phyloP scores from a whole-genome alignment of 2,797 vertebrate species.

The Spinus olivaceus region DNA sequence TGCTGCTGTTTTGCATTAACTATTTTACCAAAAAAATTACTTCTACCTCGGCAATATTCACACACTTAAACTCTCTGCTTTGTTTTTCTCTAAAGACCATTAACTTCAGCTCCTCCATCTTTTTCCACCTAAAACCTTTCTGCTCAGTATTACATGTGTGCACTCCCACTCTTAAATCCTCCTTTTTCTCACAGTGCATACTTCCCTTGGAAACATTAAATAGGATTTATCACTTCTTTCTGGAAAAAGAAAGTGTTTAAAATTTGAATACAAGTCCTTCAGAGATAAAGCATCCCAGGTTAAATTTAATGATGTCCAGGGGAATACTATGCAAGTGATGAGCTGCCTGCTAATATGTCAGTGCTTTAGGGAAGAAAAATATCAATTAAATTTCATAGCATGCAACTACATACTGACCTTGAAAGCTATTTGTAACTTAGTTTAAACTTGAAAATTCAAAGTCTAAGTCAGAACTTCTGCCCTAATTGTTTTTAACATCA shows the following conservation, averaged over 20 bases:
- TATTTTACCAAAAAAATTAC: background rate
- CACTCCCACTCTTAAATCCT: background rate
- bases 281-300: slow-evolving; percentile 56
- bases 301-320: slow-evolving; percentile 59
- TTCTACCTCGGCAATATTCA: background rate
- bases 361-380: slow-evolving; percentile 60
- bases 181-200: background rate
- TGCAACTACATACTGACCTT: slow-evolving; percentile 45
- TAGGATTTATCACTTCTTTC: background rate
- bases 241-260: background rate
- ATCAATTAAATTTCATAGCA: slow-evolving; percentile 66
- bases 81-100: background rate
- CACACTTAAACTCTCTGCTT: background rate
- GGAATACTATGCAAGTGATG: slow-evolving; percentile 46
- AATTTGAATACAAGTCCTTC: slow-evolving; percentile 41
- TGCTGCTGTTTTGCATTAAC: background rate
- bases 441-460: slow-evolving; percentile 30
- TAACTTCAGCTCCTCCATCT: background rate
- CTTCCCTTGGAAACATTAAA: background rate
- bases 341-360: slow-evolving; percentile 28
- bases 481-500: slow-evolving; percentile 35
- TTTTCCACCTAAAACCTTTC: background rate
- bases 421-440: slow-evolving; percentile 49
- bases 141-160: background rate
- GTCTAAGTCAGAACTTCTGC: slow-evolving; percentile 23